phyloP scores from a whole-genome alignment of 2,113 vertebrate genomes.

The Odobenus rosmarus region DNA sequence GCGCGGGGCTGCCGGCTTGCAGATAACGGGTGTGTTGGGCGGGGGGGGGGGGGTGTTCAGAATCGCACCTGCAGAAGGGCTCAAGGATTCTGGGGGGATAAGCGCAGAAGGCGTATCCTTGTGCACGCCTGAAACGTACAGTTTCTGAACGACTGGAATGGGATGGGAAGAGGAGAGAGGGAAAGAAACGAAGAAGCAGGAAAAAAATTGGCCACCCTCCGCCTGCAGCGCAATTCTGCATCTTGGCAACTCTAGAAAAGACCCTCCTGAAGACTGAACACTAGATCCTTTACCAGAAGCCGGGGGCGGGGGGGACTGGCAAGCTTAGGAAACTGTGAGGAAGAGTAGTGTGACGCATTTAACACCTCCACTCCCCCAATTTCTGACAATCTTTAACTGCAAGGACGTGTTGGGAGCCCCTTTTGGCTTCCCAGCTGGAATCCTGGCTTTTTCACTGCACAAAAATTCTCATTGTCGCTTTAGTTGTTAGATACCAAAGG shows the following conservation, averaged over 20 bases:
- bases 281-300: constrained; percentile 74
- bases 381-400: constrained; percentile 72
- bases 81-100: neutral
- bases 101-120: no score
- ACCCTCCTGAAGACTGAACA: constrained; percentile 60
- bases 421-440: constrained; percentile 66
- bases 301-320: constrained; percentile 36
- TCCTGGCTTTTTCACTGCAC: constrained; percentile 40
- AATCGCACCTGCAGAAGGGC: constrained; percentile 26
- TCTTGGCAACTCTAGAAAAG: neutral
- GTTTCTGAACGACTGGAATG: neutral
- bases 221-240: neutral
- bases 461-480: constrained; percentile 43
- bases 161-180: neutral
- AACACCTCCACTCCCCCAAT: constrained; percentile 36
- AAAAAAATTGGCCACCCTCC: neutral
- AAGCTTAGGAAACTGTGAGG: constrained; percentile 76
- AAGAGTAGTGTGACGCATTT: constrained; percentile 56
- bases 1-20: neutral
- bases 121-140: neutral
- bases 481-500: neutral
- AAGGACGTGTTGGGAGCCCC: constrained; percentile 61
- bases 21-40: neutral
- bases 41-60: neutral
- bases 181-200: neutral